Evolutionary conservation across 2,113 vertebrate genomes (phyloP), one percentile per base, ranked within the genome.

Genomic region (Erythrocercus mccallii): DNA sequence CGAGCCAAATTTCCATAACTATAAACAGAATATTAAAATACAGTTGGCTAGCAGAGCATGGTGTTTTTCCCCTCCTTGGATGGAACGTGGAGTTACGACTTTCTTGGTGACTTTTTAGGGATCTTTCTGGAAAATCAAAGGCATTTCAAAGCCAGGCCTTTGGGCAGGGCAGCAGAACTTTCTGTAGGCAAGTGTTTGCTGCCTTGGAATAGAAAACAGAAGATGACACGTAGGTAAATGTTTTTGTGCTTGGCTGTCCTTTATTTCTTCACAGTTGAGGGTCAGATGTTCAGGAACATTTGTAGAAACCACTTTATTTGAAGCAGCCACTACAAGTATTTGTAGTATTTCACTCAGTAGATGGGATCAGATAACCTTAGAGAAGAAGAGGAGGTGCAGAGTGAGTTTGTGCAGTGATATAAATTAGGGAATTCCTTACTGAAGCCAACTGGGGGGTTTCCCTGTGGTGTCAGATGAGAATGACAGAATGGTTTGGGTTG

Each of bases 1-100:
- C 23, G 42, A 91, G 58, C 62, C 17, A 19, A n/a, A 90, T 91
- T 93, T 94, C 77, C 66, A 60, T 94, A 93, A 86, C 82, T 88
- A 60, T 70, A 90, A 94, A 83, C 81, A 94, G 89, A 94, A 92
- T 90, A 74, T 84, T 78, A 91, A 94, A 95, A 78, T 74, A 35
- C 2, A 51, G 72, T 86, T 81, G 69, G 58, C 69, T 86, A 28
- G 68, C 79, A 68, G n/a, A 51, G 68, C 24, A 1, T 54, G 60
- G 8, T 90, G 57, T 18, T 56, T 87, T 78, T 71, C 83, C 68
- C 31, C 45, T 80, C 58, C 68, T 81, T 85, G 64, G 35, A 8
- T 90, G 40, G 53, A 96, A 69, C n/a, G 71, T 56, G 61, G 53
- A 50, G 81, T 77, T 92, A 38, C 0, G 14, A 35, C 81, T 83